Conservation (phyloP, 2,797 vertebrate genomes). For the Mus caroli region DNA sequence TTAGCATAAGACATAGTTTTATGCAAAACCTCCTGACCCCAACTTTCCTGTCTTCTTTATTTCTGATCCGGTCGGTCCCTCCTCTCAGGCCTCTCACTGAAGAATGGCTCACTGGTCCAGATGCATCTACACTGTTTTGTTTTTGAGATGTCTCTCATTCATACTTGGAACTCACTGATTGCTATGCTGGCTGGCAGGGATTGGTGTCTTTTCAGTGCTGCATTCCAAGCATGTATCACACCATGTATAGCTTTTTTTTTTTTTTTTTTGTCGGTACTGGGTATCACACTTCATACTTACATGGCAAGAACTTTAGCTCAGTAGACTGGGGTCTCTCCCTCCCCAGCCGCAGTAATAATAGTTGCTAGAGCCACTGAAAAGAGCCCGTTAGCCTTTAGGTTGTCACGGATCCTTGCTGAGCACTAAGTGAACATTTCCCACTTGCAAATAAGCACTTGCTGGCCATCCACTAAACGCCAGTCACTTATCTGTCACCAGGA, state of each 20-base stretch:
- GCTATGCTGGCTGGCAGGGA: not conserved
- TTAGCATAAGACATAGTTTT: not conserved
- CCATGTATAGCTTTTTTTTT: not conserved
- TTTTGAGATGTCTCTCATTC: not conserved
- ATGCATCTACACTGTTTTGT: not conserved
- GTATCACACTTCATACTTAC: not conserved
- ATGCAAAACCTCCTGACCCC: not conserved
- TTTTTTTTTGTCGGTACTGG: no score
- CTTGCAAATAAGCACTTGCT: not conserved
- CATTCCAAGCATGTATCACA: not conserved
- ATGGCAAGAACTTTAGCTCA: not conserved
- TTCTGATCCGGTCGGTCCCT: not conserved
- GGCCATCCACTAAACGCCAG: constrained; percentile 1
- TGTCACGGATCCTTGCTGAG: no score
- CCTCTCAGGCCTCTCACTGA: not conserved
- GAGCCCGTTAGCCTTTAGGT: not conserved
- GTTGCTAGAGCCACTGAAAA: not conserved
- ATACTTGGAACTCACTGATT: not conserved
- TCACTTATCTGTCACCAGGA: not conserved
- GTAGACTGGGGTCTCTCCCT: not conserved
- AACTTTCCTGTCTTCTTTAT: not conserved
- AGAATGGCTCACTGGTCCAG: not conserved
- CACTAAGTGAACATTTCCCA: not conserved
- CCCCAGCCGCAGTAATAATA: not conserved
- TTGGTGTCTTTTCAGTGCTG: not conserved